Conservation (phyloP, 2,113 vertebrate species). For the Odontophorus gujanensis region DNA sequence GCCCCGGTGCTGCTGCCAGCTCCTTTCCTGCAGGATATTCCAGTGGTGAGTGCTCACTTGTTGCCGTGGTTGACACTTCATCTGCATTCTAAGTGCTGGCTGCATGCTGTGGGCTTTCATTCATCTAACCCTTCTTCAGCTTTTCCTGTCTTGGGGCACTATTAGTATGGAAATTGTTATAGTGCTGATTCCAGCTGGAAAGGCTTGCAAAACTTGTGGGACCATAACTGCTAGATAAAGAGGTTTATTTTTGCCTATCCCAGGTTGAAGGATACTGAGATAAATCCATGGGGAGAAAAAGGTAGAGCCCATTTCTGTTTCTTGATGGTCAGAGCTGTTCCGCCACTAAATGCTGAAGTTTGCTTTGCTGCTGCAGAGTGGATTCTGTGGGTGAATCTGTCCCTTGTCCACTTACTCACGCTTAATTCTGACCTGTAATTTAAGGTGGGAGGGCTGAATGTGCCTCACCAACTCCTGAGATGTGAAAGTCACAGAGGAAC, state of each 20-base stretch:
- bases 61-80: rapidly evolving
- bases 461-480: not conserved
- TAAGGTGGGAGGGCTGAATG: too few species aligned
- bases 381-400: not conserved
- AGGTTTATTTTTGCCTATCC: not conserved
- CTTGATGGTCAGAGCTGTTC: not conserved
- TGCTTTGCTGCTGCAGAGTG: not conserved
- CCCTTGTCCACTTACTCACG: not conserved
- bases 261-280: not conserved
- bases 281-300: rapidly evolving
- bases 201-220: not conserved
- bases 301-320: not conserved
- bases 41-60: not conserved
- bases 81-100: not conserved
- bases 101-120: rapidly evolving
- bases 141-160: not conserved
- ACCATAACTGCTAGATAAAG: not conserved
- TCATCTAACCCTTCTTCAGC: not conserved
- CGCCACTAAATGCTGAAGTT: not conserved
- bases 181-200: not conserved
- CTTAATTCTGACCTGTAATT: not conserved
- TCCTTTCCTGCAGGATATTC: not conserved
- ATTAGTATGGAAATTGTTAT: not conserved
- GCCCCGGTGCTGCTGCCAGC: rapidly evolving
- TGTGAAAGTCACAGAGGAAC: not conserved